Evolutionary conservation across 2,888 invertebrate species (phyloP), one percentile per base, ranked within the genome.

Genomic region (Ennomos erosarius): DNA sequence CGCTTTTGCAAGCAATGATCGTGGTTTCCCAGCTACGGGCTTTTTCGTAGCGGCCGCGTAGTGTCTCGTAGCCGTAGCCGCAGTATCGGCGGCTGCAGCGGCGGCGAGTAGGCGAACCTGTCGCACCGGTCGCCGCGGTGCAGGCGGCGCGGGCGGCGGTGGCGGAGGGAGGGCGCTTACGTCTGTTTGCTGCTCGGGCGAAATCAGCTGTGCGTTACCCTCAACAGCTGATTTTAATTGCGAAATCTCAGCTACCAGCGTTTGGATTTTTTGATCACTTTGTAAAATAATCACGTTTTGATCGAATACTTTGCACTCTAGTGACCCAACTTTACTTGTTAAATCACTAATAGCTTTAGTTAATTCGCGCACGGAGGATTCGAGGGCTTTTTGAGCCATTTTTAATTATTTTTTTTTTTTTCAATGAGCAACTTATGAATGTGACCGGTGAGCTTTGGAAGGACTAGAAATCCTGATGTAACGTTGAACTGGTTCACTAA

Each of bases 31-130:
- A 16, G 1, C 16, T 10, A 10, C 6, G n/a, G 33, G n/a, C n/a
- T 44, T 44, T 33, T 44, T 44, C 2, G 44, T n/a, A n/a, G 33
- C 44, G 5, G 33, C 26, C n/a, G 43, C 9, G n/a, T 33, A 44
- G 26, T 16, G 8, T 33, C 9, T 16, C n/a, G 13, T 44, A 2
- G 44, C 8, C 11, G 10, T n/a, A 5, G 26, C n/a, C 26, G 11
- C 33, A 0, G 26, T 44, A n/a, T 26, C n/a, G n/a, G 44, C 1
- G 10, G 44, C 26, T 1, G 26, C 44, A 8, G 44, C 1, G 10
- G 44, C 26, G 10, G 26, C 44, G 3, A n/a, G 26, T 5, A 26
- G 10, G 2, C 33, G 26, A 10, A 33, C 33, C 33, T 26, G 26
- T 2, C 43, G 43, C 1, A 26, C 10, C 16, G 16, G 16, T 26